These are phyloP conservation scores for Plebejus melissa DNA, from an alignment of 2,888 invertebrate genomes.

Conservation along the genomic window DNA sequence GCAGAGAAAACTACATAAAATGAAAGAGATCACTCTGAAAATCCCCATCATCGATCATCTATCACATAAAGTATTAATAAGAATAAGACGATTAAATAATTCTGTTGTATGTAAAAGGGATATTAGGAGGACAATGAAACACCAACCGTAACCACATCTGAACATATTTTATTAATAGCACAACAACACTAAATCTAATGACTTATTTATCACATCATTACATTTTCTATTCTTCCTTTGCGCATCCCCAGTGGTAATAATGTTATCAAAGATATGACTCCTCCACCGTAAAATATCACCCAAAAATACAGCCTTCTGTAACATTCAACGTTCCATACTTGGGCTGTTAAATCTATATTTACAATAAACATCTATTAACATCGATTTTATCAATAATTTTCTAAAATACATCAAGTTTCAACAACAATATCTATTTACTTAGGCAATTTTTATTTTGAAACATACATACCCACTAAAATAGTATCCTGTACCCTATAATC, in stretches of 20 bases:
- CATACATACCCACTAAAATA: slow-evolving; percentile 47
- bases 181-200: slow-evolving; percentile 76
- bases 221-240: slow-evolving; percentile 51
- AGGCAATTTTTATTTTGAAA: slow-evolving; percentile 59
- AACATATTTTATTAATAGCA: slow-evolving; percentile 78
- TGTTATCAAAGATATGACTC: slow-evolving; percentile 72
- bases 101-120: too few species aligned
- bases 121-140: slow-evolving; percentile 36
- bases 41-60: too few species aligned
- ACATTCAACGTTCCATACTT: slow-evolving; percentile 65
- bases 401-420: slow-evolving; percentile 77
- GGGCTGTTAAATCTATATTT: slow-evolving; percentile 66
- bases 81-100: too few species aligned
- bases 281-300: slow-evolving; percentile 73
- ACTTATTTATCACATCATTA: slow-evolving; percentile 71
- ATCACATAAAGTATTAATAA: too few species aligned
- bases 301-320: slow-evolving; percentile 78
- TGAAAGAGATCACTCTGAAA: too few species aligned
- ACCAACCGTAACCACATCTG: slow-evolving; percentile 57
- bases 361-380: slow-evolving; percentile 79
- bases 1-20: background rate
- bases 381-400: slow-evolving; percentile 76
- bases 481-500: slow-evolving; percentile 32
- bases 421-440: slow-evolving; percentile 72
- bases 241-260: slow-evolving; percentile 50